Evolutionary conservation across 2,888 invertebrate species (phyloP).

Genomic region (Ophonus ardosiacus): DNA sequence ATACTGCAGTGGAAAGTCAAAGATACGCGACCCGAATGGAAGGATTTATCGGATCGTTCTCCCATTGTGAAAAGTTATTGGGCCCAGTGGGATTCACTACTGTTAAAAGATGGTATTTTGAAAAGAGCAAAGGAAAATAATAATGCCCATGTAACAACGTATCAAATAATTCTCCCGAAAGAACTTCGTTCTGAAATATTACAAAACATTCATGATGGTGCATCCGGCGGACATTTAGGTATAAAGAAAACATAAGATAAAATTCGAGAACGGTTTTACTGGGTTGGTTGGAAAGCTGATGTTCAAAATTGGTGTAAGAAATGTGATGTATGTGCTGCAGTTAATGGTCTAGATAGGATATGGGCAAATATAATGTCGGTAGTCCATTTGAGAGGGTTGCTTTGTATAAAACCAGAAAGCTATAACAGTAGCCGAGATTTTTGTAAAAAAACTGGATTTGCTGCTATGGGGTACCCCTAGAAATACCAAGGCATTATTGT

Average conservation of each 20-base stretch:
- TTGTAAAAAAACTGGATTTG: neutral
- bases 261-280: conserved; percentile 67
- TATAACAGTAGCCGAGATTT: neutral
- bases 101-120: neutral
- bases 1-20: no score
- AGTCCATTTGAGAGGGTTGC: no score
- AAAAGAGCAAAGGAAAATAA: neutral
- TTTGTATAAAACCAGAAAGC: neutral
- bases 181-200: neutral
- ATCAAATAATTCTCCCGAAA: neutral
- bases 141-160: neutral
- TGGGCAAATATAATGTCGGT: no score
- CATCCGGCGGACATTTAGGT: conserved; percentile 68
- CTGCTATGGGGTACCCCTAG: neutral
- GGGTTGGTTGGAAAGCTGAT: conserved; percentile 55
- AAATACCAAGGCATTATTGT: no score
- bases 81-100: neutral
- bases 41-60: no score
- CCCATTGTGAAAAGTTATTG: conserved; percentile 6
- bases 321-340: conserved; percentile 56
- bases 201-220: conserved; percentile 65
- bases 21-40: no score
- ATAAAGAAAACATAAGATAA: conserved; percentile 67
- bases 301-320: conserved; percentile 66
- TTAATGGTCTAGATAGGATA: neutral